These are phyloP conservation scores for Suncus etruscus DNA, from an alignment of 2,113 vertebrate genomes.

Conservation along the genomic window DNA sequence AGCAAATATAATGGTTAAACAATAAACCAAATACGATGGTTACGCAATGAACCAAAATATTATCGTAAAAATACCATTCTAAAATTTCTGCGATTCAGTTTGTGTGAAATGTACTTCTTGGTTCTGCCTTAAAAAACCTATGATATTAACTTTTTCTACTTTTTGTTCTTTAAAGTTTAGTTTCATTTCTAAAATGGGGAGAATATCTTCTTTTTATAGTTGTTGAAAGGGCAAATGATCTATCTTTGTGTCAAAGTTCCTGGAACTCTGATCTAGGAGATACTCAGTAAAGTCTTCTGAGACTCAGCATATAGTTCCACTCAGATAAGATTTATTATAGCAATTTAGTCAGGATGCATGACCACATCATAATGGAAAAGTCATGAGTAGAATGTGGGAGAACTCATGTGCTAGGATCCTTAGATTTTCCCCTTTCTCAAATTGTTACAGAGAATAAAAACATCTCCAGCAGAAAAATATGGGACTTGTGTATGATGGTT, in stretches of 20 bases:
- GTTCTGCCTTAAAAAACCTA: neutral
- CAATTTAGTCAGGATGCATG: neutral
- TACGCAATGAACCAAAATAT: neutral
- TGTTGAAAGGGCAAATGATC: neutral
- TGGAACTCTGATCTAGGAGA: neutral
- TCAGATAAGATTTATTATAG: neutral
- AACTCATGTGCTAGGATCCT: neutral
- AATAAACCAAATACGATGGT: neutral
- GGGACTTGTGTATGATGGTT: neutral
- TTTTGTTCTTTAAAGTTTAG: neutral
- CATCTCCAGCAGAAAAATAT: neutral
- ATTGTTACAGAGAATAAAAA: neutral
- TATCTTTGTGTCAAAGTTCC: neutral
- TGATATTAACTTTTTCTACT: neutral
- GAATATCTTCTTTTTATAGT: neutral
- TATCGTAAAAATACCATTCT: neutral
- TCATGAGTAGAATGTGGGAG: neutral
- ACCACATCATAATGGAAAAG: neutral
- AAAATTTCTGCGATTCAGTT: neutral
- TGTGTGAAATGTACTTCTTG: neutral
- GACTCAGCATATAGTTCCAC: neutral
- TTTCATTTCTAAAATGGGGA: neutral
- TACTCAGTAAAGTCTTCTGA: neutral
- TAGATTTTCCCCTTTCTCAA: neutral
- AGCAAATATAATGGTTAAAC: neutral